phyloP scores from a whole-genome alignment of 1,140 invertebrate genomes.

The Drosophila novamexicana region DNA sequence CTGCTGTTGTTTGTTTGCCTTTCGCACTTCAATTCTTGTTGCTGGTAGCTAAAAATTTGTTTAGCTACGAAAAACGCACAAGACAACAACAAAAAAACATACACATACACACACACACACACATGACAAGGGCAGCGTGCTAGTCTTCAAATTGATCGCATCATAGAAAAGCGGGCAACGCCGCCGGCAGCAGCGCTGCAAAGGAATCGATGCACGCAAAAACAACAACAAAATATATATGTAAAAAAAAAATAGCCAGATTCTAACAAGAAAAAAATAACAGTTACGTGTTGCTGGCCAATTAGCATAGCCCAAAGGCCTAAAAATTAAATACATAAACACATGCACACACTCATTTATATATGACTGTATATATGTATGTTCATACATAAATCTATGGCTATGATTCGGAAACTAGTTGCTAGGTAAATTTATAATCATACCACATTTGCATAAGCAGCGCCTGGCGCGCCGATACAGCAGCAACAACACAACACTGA shows the following conservation, averaged over 20 bases:
- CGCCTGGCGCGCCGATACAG: constrained; percentile 41
- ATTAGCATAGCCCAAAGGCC: constrained; percentile 31
- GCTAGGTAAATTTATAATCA: constrained; percentile 50
- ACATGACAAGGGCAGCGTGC: constrained; percentile 22
- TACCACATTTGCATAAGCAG: constrained; percentile 78
- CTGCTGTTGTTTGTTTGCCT: constrained; percentile 40
- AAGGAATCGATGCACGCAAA: constrained; percentile 3
- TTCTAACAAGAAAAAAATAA: constrained; percentile 9
- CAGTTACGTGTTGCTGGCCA: constrained; percentile 46
- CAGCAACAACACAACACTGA: constrained; percentile 38
- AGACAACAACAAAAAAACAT: constrained; percentile 11
- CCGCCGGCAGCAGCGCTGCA: constrained; percentile 19
- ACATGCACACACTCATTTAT: not conserved
- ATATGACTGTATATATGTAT: not conserved
- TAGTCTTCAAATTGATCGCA: constrained; percentile 6
- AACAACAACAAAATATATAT: not conserved
- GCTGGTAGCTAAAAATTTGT: constrained; percentile 43
- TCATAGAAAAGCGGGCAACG: constrained; percentile 19
- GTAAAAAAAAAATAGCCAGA: constrained; percentile 13
- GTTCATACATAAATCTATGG: constrained; percentile 4
- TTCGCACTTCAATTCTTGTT: constrained; percentile 56
- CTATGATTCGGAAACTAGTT: constrained; percentile 32
- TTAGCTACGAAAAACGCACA: constrained; percentile 31
- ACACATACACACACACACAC: constrained; percentile 3
- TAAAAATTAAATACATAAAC: not conserved